Evolutionary conservation across 92 coral and sea anemone species (phyloP).

Genomic region (Zoanthus sociatus): DNA sequence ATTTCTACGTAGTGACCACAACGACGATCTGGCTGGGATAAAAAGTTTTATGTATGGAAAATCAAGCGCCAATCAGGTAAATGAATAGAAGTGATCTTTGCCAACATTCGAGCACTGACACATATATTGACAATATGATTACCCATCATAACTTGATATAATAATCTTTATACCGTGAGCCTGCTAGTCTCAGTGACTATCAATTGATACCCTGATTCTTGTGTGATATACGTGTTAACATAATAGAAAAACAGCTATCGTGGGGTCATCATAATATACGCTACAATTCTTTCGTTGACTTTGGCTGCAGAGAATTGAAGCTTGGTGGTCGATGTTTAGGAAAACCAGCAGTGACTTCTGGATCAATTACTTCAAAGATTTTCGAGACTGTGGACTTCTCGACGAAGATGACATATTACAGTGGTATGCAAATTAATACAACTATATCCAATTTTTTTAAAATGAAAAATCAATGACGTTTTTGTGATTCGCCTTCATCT

Average conservation of each 20-base stretch:
- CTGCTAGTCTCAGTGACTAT: background rate
- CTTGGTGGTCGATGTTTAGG: constrained; percentile 22
- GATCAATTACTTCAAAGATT: constrained; percentile 34
- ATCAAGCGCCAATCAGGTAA: constrained; percentile 25
- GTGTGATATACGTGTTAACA: constrained; percentile 8
- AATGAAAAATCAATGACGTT: background rate
- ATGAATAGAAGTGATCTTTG: background rate
- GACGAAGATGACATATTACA: constrained; percentile 13
- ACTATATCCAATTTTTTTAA: background rate
- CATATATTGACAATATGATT: background rate
- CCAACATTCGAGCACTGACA: background rate
- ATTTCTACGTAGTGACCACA: constrained; percentile 20
- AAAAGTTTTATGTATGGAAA: constrained; percentile 22
- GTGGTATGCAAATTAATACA: constrained; percentile 12
- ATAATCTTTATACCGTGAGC: background rate
- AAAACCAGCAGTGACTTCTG: constrained; percentile 28
- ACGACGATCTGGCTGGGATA: constrained; percentile 11
- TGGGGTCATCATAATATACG: constrained; percentile 9
- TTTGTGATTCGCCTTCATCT: background rate
- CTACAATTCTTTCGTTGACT: background rate
- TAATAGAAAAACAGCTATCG: background rate
- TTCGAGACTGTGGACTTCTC: constrained; percentile 36
- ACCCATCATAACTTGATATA: background rate
- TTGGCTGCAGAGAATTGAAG: constrained; percentile 10
- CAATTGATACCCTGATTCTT: constrained; percentile 13